Conservation (phyloP, 2,888 invertebrate species). For the Diaphora mendica region DNA sequence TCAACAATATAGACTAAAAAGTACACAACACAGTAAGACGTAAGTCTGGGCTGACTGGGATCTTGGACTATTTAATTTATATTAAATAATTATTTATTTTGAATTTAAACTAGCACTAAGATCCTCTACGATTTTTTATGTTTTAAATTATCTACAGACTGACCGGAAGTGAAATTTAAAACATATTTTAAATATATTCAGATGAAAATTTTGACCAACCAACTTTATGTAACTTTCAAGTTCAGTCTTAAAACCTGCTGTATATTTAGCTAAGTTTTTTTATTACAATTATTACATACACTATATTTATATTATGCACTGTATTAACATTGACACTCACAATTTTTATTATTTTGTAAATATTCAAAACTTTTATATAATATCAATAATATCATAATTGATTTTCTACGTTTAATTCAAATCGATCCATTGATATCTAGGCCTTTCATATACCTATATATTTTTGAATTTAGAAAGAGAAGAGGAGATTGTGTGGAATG, state of each 20-base stretch:
- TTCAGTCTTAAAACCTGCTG: constrained; percentile 37
- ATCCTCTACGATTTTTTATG: neutral
- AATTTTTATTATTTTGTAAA: constrained; percentile 1
- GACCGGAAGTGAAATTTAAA: neutral
- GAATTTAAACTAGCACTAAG: neutral
- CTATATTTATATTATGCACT: neutral
- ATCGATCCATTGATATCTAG: constrained; percentile 7
- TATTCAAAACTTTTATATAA: constrained; percentile 9
- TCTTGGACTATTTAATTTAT: too few species aligned
- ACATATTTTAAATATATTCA: neutral
- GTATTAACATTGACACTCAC: neutral
- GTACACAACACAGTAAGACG: too few species aligned
- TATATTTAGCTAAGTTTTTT: constrained; percentile 12
- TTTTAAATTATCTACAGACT: neutral
- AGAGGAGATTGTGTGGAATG: neutral
- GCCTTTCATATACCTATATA: neutral
- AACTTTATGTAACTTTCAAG: constrained; percentile 16
- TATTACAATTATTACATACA: neutral
- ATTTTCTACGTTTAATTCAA: constrained; percentile 21
- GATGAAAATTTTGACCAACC: neutral
- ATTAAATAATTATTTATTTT: too few species aligned
- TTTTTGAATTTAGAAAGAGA: neutral
- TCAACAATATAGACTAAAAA: too few species aligned
- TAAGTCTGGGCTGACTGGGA: too few species aligned
- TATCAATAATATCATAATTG: neutral